Evolutionary conservation across 1,140 invertebrate species (phyloP), one percentile per base, ranked within the genome.

Genomic region (Orchesella cincta): DNA sequence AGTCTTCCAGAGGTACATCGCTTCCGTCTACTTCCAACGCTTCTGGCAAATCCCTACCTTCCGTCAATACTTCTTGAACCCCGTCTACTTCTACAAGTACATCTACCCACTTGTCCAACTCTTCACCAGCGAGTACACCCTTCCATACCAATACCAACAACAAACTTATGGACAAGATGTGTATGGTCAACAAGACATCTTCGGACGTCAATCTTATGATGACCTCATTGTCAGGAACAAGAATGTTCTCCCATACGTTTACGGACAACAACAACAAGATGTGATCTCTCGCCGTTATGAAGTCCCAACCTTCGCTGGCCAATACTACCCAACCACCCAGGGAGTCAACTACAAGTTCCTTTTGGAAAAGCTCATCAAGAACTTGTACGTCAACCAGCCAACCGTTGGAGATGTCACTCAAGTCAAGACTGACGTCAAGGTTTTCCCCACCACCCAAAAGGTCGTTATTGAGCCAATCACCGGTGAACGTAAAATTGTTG

Each of bases 391-490:
- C 71, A 36, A 73, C 71, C 18, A 73, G 29, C 71, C n/a, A n/a
- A n/a, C n/a, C n/a, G n/a, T n/a, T n/a, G n/a, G n/a, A n/a, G n/a
- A 73, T 8, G n/a, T 73, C 34, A 73, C 71, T 35, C 71, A 73
- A 73, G 71, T 73, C 36, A 36, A 51, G 39, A 73, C 71, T 34
- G 31, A 57, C 16, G 39, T 74, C 18, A 72, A n/a, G n/a, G n/a
- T n/a, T n/a, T n/a, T n/a, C 71, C 71, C 71, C 36, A n/a, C n/a
- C n/a, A n/a, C 76, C 28, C 3, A 73, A 20, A 72, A 23, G 26
- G 64, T 74, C 36, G 51, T 74, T 34, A 73, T 74, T 36, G 57
- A n/a, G n/a, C n/a, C n/a, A n/a, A n/a, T n/a, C n/a, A n/a, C n/a
- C n/a, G n/a, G n/a, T n/a, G n/a, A 67, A 67, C 28, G 52, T n/a